These are phyloP conservation scores for Anguilla marmorata DNA, from an alignment of 2,797 vertebrate species.

Conservation along the genomic window DNA sequence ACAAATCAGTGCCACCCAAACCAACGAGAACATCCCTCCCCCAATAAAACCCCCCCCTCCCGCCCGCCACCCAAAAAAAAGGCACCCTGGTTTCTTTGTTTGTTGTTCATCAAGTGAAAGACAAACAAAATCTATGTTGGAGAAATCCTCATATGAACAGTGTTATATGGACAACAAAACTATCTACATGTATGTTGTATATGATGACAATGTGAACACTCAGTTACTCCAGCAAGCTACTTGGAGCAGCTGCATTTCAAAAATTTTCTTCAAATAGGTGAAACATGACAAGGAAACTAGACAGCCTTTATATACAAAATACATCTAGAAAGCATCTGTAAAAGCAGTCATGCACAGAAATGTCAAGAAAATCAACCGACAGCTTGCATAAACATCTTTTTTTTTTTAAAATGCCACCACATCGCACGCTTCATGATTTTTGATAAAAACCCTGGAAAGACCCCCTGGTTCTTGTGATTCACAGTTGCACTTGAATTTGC, in stretches of 20 bases:
- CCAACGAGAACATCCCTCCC: neutral
- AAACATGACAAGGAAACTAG: neutral
- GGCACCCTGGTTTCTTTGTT: neutral
- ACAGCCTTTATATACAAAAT: neutral
- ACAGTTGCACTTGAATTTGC: neutral
- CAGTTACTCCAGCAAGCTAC: neutral
- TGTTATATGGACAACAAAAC: neutral
- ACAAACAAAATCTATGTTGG: neutral
- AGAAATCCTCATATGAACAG: neutral
- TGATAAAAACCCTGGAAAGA: neutral
- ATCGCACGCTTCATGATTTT: neutral
- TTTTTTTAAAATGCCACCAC: no score
- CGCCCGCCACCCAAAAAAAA: neutral
- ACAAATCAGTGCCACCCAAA: neutral
- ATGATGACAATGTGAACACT: neutral
- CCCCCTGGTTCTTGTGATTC: neutral
- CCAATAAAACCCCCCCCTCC: no score
- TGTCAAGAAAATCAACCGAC: neutral
- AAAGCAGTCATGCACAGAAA: neutral
- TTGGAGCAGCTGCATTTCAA: neutral
- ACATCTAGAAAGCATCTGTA: neutral
- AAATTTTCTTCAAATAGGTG: neutral
- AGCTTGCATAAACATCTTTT: neutral
- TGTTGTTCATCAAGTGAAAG: neutral
- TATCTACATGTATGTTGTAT: neutral